Conservation (phyloP, 2,888 invertebrate species). For the Neoitamus cyanurus region DNA sequence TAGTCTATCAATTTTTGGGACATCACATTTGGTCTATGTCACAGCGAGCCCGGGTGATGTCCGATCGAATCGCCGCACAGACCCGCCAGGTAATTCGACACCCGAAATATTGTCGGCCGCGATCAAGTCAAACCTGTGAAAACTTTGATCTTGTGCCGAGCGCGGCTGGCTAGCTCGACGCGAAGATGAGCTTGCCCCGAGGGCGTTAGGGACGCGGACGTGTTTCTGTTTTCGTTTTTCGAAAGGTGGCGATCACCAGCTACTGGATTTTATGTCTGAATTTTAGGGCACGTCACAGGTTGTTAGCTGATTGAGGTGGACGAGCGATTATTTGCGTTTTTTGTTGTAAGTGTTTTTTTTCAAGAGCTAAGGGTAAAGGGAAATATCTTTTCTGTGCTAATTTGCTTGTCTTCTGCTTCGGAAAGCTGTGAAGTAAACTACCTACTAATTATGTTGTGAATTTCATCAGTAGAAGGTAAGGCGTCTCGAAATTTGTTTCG, state of each 20-base stretch:
- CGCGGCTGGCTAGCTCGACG: not conserved
- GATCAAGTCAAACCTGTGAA: conserved; percentile 43
- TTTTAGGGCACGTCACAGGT: conserved; percentile 18
- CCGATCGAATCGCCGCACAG: conserved; percentile 26
- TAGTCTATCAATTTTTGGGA: conserved; percentile 31
- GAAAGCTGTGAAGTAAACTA: no score
- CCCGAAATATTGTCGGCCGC: conserved; percentile 26
- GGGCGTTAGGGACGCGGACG: not conserved
- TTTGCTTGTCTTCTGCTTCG: not conserved
- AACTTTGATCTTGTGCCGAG: conserved; percentile 41
- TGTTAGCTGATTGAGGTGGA: conserved; percentile 4
- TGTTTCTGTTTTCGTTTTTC: not conserved
- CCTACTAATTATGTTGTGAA: no score
- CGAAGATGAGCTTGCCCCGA: not conserved
- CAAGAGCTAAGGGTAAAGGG: not conserved
- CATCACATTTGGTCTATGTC: conserved; percentile 37
- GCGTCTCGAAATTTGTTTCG: no score
- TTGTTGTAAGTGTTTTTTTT: not conserved
- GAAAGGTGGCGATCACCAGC: conserved; percentile 22
- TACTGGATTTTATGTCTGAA: conserved; percentile 21
- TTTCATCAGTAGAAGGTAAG: no score
- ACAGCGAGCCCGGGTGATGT: not conserved
- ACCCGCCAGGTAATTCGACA: conserved; percentile 28
- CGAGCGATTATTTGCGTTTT: not conserved
- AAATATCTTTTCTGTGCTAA: not conserved